Conservation (phyloP, 2,888 invertebrate genomes). For the Lottia scabra region DNA sequence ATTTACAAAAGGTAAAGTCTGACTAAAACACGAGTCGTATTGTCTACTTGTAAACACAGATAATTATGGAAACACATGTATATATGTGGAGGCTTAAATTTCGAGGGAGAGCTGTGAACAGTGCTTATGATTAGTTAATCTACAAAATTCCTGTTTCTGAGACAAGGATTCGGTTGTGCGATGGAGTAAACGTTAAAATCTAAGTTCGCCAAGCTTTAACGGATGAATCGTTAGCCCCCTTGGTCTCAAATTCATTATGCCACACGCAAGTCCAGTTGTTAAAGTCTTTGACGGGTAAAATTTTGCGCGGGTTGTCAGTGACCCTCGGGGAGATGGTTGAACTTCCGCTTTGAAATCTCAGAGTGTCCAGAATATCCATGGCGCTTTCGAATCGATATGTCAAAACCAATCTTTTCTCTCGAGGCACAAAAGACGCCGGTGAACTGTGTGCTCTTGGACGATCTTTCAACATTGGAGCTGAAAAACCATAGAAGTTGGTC, state of each 20-base stretch:
- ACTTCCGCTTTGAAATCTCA: conserved; percentile 40
- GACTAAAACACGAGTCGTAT: too few relatives aligned
- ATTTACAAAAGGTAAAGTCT: too few relatives aligned
- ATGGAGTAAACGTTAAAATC: too few relatives aligned
- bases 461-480: not conserved
- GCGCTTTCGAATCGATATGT: conserved; percentile 59
- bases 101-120: too few relatives aligned
- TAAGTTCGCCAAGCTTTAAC: too few relatives aligned
- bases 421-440: conserved; percentile 26
- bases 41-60: too few relatives aligned
- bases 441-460: not conserved
- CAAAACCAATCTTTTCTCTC: conserved; percentile 49
- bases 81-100: too few relatives aligned
- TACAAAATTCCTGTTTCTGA: too few relatives aligned
- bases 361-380: conserved; percentile 61
- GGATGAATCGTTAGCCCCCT: too few relatives aligned
- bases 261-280: conserved; percentile 92
- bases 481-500: not conserved
- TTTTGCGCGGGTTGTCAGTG: conserved; percentile 17
- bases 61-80: too few relatives aligned
- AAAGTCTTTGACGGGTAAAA: conserved; percentile 80
- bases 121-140: too few relatives aligned
- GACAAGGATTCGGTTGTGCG: too few relatives aligned
- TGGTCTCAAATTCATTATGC: conserved; percentile 71
- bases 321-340: conserved; percentile 49